Base-by-base conservation (phyloP, 1,140 invertebrate genomes). In the Eurosta solidaginis region DNA sequence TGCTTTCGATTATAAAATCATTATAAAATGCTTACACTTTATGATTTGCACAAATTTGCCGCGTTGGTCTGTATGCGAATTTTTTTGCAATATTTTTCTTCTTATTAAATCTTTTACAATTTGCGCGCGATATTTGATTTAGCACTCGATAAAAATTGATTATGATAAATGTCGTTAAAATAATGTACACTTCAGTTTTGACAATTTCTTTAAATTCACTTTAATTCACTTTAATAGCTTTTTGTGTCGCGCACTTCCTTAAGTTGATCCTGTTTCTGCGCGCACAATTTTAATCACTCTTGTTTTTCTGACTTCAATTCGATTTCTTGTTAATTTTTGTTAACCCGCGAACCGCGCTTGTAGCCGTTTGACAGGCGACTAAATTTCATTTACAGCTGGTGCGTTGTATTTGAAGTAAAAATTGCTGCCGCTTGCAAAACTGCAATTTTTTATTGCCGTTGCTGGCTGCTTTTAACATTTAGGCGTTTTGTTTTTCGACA, bases 301-400 rank as follows among this genome's bases (percentile, higher is more conserved):
- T 68, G 12, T 22, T 42, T 63, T n/a, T 5, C 54, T 10, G n/a
- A 40, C 22, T 40, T 12, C 22, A 17, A 22, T 68, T 59, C 14
- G 27, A 40, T 68, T 40, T 68, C 12, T 17, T 33, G 1, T n/a
- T n/a, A n/a, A n/a, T 9, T 33, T 63, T 27, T 6, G 9, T 68
- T 68, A 33, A 40, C 33, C 59, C 59, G 33, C 59, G 59, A 68
- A 68, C 59, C 59, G 59, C 33, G 33, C 33, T 68, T 68, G 33
- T 68, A 20, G 59, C 59, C 59, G 59, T 68, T 42, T 68, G 22
- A 40, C 59, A 68, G 59, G 59, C 59, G 36, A 68, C 59, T 68
- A 68, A 68, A 33, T 68, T 68, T 68, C 59, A 33, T 33, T 68
- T 68, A 68, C 36, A 68, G 59, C 59, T 40, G 59, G 59, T 68